Percentiles rank a stretch among this genome's conserved stretches.
phyloP scores from a whole-genome alignment of 2,888 invertebrate genomes.

The Tinea semifulvella region DNA sequence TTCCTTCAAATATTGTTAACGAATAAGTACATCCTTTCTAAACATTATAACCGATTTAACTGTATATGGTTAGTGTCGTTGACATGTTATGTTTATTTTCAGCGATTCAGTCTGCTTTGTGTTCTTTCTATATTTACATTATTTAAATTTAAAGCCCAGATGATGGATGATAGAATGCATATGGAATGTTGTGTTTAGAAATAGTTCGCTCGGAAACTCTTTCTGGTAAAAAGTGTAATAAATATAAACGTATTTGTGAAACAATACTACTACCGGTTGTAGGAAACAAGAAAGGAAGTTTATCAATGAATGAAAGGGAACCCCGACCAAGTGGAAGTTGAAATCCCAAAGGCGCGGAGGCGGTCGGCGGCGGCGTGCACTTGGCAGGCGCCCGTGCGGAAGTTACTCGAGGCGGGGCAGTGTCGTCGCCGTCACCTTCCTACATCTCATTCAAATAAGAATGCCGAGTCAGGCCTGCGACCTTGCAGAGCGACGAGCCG shows the following conservation, averaged over 20 bases:
- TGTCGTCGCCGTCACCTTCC: conserved; percentile 11
- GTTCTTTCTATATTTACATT: conserved; percentile 8
- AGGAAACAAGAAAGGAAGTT: conserved; percentile 6
- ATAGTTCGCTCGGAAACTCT: no score
- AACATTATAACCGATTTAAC: background rate
- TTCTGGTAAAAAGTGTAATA: no score
- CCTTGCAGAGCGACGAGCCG: conserved; percentile 13
- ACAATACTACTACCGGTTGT: background rate
- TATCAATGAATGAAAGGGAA: conserved; percentile 12
- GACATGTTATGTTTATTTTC: conserved; percentile 5
- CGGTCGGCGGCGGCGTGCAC: background rate
- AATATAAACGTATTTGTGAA: no score
- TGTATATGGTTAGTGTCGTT: conserved; percentile 11
- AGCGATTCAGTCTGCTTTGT: background rate
- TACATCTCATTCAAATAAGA: conserved; percentile 15
- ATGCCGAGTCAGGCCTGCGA: conserved; percentile 13
- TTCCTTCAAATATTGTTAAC: conserved; percentile 10
- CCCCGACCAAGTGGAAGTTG: conserved; percentile 10
- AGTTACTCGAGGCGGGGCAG: conserved; percentile 10
- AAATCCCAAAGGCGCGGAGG: conserved; percentile 13
- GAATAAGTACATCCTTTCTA: conserved; percentile 1
- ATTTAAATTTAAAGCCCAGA: background rate
- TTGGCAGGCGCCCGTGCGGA: conserved; percentile 2
- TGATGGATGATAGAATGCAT: conserved; percentile 1
- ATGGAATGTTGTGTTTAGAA: no score